Conservation (phyloP, 2,888 invertebrate species). For the Drosophila nigritarsus region DNA sequence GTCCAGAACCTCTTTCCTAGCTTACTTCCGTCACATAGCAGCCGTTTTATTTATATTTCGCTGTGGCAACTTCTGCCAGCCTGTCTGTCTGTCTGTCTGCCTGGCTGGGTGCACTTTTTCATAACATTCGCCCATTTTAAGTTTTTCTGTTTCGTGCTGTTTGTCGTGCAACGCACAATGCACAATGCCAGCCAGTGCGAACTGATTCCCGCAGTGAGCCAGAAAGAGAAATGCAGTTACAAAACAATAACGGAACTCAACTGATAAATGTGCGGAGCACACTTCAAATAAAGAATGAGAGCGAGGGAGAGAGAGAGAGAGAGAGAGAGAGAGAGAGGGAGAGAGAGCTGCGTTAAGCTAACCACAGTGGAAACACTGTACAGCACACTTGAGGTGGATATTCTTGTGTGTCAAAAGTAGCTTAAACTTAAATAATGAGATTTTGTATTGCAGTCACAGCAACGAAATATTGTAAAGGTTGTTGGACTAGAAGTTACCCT, state of each 20-base stretch:
- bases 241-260: constrained; percentile 21
- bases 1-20: constrained; percentile 34
- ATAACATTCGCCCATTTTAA: constrained; percentile 29
- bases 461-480: neutral
- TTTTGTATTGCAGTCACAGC: neutral
- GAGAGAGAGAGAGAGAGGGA: neutral
- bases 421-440: constrained; percentile 5
- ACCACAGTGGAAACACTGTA: neutral
- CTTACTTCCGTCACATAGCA: constrained; percentile 79
- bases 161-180: constrained; percentile 8
- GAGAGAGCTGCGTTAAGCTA: constrained; percentile 16
- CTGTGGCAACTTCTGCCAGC: constrained; percentile 20
- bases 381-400: neutral
- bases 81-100: neutral
- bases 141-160: constrained; percentile 1
- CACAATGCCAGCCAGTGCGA: neutral
- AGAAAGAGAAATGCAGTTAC: constrained; percentile 11
- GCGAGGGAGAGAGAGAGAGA: neutral
- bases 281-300: neutral
- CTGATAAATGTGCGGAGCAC: constrained; percentile 39
- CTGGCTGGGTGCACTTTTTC: constrained; percentile 21
- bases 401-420: neutral
- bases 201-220: constrained; percentile 6
- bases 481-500: neutral
- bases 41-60: constrained; percentile 75